A percentile compares a stretch with the other conserved stretches of the same genome.
phyloP scores from a whole-genome alignment of 1,140 invertebrate genomes.

The Coptotermes formosanus region DNA sequence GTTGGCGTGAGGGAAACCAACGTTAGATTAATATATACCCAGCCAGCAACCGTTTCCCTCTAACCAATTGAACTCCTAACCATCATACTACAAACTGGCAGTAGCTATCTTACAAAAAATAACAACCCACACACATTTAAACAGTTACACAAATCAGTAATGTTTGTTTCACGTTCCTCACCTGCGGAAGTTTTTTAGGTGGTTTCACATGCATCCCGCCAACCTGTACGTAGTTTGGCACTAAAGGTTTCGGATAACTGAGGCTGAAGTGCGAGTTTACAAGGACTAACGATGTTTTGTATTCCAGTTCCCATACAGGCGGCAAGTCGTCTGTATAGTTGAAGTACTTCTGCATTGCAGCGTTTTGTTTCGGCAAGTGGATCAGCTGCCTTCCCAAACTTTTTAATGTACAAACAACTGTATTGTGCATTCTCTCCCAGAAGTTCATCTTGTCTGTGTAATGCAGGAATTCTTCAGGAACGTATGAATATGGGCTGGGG shows the following conservation, averaged over 20 bases:
- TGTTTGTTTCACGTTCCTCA: background rate
- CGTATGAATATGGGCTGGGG: constrained; percentile 44
- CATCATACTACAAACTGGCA: background rate
- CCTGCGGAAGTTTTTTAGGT: constrained; percentile 42
- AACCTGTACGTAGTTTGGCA: constrained; percentile 57
- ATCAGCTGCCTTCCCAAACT: background rate
- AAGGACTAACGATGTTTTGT: constrained; percentile 47
- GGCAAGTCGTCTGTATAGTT: constrained; percentile 33
- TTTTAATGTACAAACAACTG: background rate
- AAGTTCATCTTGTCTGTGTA: constrained; percentile 47
- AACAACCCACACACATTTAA: background rate
- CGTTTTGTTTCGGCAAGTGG: constrained; percentile 33
- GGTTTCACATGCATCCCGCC: constrained; percentile 57
- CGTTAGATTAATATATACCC: too few species aligned
- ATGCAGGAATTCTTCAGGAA: constrained; percentile 43
- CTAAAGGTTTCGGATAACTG: constrained; percentile 46
- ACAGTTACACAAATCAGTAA: background rate
- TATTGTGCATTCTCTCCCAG: constrained; percentile 28
- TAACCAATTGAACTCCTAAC: too few species aligned
- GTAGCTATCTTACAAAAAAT: background rate
- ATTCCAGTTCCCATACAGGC: constrained; percentile 40
- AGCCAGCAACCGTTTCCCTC: too few species aligned
- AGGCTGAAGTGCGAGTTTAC: constrained; percentile 52
- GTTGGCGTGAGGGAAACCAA: too few species aligned
- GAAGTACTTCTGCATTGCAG: constrained; percentile 36